A percentile compares a stretch with the other conserved stretches of the same genome.
Evolutionary conservation across 2,113 vertebrate genomes (phyloP).

Genomic region (Casuarius casuarius): DNA sequence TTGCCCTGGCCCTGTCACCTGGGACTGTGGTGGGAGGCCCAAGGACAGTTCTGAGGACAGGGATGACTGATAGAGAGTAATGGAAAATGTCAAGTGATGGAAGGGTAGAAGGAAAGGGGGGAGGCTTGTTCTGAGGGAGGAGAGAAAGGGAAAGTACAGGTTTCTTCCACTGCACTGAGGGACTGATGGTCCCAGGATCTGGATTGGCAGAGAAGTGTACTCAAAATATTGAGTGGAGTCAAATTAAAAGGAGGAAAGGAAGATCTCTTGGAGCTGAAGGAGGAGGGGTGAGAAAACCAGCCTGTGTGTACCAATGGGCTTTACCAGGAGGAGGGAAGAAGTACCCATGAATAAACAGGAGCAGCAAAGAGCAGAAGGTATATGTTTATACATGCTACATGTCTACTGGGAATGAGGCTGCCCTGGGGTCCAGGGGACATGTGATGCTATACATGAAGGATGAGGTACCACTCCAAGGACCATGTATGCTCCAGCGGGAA

Average conservation of each 20-base stretch:
- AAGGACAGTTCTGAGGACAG: neutral
- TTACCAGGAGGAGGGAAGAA: neutral
- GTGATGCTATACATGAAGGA: accelerated
- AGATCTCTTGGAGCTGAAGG: neutral
- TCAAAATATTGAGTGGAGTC: neutral
- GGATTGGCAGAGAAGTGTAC: neutral
- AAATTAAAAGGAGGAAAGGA: neutral
- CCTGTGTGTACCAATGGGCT: neutral
- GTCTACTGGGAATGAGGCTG: neutral
- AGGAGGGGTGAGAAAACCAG: neutral
- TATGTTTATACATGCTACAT: accelerated
- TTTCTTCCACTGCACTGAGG: neutral
- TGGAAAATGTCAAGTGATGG: neutral
- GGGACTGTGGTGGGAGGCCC: neutral
- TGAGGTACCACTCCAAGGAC: neutral
- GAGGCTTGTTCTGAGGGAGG: accelerated
- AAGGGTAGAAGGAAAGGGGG: neutral
- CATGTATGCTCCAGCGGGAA: accelerated
- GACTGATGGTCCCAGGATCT: neutral
- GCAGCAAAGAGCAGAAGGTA: neutral
- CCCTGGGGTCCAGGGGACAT: neutral
- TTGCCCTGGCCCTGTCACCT: neutral
- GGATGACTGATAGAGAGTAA: neutral
- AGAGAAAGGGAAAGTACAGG: neutral
- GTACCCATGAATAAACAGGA: neutral